These are phyloP conservation scores for Daubentonia madagascariensis DNA, from an alignment of 2,113 vertebrate species.

Conservation along the genomic window DNA sequence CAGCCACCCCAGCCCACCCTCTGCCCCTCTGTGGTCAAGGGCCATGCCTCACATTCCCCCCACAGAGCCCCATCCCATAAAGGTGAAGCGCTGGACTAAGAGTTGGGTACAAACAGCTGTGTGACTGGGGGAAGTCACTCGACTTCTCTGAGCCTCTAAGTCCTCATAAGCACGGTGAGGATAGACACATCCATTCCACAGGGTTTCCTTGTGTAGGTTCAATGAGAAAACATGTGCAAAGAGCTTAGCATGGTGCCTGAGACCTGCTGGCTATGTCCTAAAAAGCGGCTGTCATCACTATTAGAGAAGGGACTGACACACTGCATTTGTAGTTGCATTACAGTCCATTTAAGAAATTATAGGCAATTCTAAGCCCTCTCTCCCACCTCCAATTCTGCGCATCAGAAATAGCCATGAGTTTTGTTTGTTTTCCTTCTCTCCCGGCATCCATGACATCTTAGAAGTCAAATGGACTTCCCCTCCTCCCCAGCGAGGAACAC, in stretches of 20 bases:
- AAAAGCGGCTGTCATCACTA: background rate
- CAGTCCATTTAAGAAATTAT: background rate
- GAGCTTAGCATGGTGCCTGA: background rate
- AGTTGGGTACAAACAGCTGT: background rate
- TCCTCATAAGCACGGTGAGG: background rate
- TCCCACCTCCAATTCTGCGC: background rate
- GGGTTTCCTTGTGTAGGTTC: background rate
- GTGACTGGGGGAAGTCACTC: background rate
- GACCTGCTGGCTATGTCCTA: accelerated
- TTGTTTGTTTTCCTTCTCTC: background rate
- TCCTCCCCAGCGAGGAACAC: background rate
- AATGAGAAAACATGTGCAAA: background rate
- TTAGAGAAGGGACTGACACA: background rate
- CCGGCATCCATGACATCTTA: background rate
- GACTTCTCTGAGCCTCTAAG: background rate
- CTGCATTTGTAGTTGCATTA: background rate
- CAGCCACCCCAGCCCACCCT: accelerated
- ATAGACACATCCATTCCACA: background rate
- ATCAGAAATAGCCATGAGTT: background rate
- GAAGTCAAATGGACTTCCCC: background rate
- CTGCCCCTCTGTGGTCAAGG: background rate
- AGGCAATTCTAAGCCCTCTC: background rate
- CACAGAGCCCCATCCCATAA: background rate
- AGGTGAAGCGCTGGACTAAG: background rate
- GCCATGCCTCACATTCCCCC: too few relatives aligned